Conservation (phyloP, 2,113 vertebrate genomes). For the Cathartes aura region DNA sequence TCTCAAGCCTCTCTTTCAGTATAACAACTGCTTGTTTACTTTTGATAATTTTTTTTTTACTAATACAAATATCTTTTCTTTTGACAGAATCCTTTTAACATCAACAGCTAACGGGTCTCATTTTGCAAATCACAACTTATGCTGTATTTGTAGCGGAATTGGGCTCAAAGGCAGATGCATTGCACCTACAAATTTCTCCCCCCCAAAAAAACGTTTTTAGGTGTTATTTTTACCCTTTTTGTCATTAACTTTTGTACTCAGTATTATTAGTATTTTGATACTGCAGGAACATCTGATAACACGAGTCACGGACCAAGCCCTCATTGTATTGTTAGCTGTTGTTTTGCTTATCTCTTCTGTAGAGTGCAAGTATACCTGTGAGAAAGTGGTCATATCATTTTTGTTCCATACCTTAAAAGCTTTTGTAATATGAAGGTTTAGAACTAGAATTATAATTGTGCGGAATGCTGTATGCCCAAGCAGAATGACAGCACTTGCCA, state of each 20-base stretch:
- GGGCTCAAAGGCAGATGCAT: not conserved
- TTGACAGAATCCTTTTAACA: not conserved
- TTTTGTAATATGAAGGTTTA: not conserved
- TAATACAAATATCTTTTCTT: not conserved
- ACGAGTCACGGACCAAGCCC: not conserved
- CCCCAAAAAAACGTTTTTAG: not conserved
- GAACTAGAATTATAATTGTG: not conserved
- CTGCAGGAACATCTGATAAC: not conserved
- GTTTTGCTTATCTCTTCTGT: not conserved
- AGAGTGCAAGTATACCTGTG: not conserved
- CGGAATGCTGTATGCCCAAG: not conserved
- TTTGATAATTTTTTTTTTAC: not conserved
- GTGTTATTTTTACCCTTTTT: not conserved
- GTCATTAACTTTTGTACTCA: not conserved
- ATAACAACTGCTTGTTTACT: not conserved
- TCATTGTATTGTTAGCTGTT: not conserved
- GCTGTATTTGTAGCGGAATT: not conserved
- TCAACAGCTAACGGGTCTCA: not conserved
- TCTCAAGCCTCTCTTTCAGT: not conserved
- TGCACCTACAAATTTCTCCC: not conserved
- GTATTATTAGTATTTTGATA: not conserved
- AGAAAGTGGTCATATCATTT: not conserved
- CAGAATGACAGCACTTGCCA: not conserved
- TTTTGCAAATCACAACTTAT: not conserved
- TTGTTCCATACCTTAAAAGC: not conserved